Evolutionary conservation across 2,888 invertebrate genomes (phyloP), one percentile per base, ranked within the genome.

Genomic region (Tribolium freemani): DNA sequence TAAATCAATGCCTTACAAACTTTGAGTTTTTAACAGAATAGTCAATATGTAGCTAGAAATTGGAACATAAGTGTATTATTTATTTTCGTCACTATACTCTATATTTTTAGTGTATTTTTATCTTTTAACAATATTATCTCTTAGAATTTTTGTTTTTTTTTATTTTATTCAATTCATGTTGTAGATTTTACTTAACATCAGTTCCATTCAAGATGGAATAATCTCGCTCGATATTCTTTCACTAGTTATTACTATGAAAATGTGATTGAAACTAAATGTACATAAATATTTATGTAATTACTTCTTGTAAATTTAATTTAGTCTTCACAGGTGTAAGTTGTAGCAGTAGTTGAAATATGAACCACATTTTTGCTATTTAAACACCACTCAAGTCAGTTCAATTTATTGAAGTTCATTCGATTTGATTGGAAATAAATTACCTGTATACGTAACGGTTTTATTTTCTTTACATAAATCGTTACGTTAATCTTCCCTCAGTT

Each of bases 211-310:
- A 69, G 64, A 70, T 74, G 71, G 72, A 68, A 69, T 72, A 76
- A 77, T 78, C 78, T 79, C 80, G 78, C 80, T 80, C 77, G 78
- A 78, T 77, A 75, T 75, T 80, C 79, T 80, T 80, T 80, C 79
- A 80, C 78, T 80, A 80, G 76, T 75, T n/a, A n/a, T n/a, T 76
- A 75, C 76, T 74, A 72, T 44, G 54, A 73, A 75, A 79, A 68
- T 79, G 79, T 79, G 79, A 79, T 79, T 76, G 63, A 63, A 63
- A 63, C 51, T 50, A 50, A 13, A 26, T 63, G 63, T 63, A 63
- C 50, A 63, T 63, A 63, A 10, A 31, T 31, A 60, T 50, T 63
- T 50, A 11, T 46, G 45, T 60, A 60, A 60, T 60, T 45, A 61
- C 8, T 13, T 31, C 63, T 16, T 63, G 50, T 63, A 63, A 26